Base-by-base conservation (phyloP, 2,888 invertebrate genomes). In the Orthosia cruda region DNA sequence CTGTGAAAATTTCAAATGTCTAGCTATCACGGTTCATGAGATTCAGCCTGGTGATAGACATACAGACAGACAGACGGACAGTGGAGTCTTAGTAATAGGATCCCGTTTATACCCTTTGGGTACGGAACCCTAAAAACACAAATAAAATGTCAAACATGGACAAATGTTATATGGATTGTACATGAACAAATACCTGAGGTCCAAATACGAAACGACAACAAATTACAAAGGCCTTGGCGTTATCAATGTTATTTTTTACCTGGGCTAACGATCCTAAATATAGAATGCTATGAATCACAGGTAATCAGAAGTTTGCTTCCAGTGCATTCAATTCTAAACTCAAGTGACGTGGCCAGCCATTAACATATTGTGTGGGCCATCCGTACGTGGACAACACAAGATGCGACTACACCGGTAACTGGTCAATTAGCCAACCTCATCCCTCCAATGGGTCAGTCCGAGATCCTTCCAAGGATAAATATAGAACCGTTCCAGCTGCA, bases 391-490 rank as follows among this genome's bases (percentile, higher is more conserved):
- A 83, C 79, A 71, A 75, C 77, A 72, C 85, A 79, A 84, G 78
- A 84, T 82, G 85, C 79, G 81, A 83, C 88, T 88, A 88, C 88
- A 88, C 89, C 93, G 93, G 91, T 92, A 94, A 94, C 92, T 89
- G 87, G 88, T 85, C 93, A 94, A 95, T 95, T 94, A 95, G 86
- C 81, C 80, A 89, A 85, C 85, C 93, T 93, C 92, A 94, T 94
- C 94, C 94, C 93, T 93, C 92, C 90, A 91, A 90, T 90, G 89
- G 91, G 86, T 87, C 91, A 77, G 84, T 84, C 90, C 87, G 92
- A 92, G 93, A 94, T 95, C 94, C 94, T 94, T 93, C 91, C 87
- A 93, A 94, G 93, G 92, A 93, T 94, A 94, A 94, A 95, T 94
- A 94, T 95, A 95, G 94, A 91, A 87, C 77, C 89, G 88, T 82